Percentiles rank a stretch among this genome's conserved stretches.
These are phyloP conservation scores for Puma concolor DNA, from an alignment of 2,113 vertebrate species.

Conservation along the genomic window DNA sequence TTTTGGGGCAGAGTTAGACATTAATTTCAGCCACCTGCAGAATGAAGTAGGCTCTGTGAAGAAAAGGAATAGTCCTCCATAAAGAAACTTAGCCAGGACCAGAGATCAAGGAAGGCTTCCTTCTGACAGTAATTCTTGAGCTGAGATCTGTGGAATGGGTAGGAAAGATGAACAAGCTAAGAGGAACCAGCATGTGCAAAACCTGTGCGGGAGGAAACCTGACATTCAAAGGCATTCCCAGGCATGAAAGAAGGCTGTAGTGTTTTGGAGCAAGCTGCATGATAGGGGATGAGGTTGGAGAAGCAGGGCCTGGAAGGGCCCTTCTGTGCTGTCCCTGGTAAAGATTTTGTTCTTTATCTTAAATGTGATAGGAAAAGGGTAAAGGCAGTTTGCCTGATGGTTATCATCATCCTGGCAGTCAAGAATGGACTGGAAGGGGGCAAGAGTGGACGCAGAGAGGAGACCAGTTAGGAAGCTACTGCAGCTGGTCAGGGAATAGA, in stretches of 20 bases:
- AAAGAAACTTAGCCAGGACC: background rate
- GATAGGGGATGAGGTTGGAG: background rate
- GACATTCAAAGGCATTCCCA: background rate
- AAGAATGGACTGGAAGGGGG: background rate
- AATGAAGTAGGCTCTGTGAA: background rate
- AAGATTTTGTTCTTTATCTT: background rate
- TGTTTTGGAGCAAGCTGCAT: background rate
- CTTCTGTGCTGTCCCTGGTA: background rate
- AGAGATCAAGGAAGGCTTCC: background rate
- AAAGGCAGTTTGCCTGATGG: background rate
- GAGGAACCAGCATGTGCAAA: background rate
- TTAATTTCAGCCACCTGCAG: background rate
- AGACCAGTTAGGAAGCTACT: background rate
- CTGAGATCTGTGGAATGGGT: background rate
- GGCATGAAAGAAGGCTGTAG: background rate
- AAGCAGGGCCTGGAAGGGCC: background rate
- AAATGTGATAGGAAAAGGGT: background rate
- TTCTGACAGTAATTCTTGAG: background rate
- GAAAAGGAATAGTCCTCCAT: background rate
- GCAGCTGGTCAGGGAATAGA: background rate
- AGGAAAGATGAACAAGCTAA: background rate
- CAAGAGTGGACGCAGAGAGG: background rate
- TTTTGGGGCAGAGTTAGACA: background rate
- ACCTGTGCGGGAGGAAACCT: background rate
- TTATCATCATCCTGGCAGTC: background rate